Conservation (phyloP, 2,113 vertebrate genomes). For the Cygnus buccinator region DNA sequence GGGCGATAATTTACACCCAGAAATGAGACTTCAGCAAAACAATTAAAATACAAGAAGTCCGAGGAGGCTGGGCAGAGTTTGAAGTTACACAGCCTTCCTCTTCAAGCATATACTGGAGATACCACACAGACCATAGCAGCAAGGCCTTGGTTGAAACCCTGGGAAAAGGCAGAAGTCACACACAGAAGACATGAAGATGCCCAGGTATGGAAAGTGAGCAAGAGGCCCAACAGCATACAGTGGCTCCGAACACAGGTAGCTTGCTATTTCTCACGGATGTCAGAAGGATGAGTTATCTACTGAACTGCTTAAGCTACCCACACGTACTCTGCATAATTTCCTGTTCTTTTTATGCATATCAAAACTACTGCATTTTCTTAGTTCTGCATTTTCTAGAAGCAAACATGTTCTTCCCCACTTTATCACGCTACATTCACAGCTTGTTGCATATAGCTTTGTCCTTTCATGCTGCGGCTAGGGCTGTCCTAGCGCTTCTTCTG, state of each 20-base stretch:
- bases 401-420: background rate
- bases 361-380: background rate
- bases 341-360: background rate
- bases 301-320: background rate
- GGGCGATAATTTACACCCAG: background rate
- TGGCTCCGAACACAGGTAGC: background rate
- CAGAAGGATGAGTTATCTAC: background rate
- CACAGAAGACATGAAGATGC: background rate
- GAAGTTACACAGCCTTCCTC: background rate
- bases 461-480: background rate
- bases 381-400: background rate
- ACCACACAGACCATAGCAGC: background rate
- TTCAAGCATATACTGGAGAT: background rate
- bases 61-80: background rate
- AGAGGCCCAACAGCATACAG: accelerated
- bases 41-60: background rate
- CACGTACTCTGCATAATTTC: background rate
- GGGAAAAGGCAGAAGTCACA: background rate
- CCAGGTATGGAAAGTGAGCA: background rate
- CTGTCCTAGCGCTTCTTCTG: background rate
- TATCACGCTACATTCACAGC: background rate
- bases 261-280: background rate
- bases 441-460: background rate
- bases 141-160: background rate
- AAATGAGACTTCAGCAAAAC: background rate